Evolutionary conservation across 1,140 invertebrate genomes (phyloP).

Genomic region (Dufourea novaeangliae): DNA sequence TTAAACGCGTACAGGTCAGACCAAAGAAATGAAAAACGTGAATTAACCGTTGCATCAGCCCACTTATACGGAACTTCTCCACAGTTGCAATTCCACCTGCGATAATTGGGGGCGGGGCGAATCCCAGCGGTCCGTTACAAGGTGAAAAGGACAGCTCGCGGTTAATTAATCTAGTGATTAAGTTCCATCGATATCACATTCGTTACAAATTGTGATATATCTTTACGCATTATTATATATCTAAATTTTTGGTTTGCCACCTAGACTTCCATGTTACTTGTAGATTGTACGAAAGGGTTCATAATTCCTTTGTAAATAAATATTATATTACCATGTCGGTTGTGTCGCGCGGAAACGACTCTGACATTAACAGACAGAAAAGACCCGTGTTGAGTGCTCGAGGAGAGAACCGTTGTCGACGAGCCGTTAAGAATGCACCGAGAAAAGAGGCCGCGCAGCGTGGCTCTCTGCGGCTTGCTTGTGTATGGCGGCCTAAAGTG

Average conservation of each 20-base stretch:
- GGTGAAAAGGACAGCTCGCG: neutral
- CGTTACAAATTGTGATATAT: too few relatives aligned
- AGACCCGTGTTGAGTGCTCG: too few relatives aligned
- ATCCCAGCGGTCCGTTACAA: neutral
- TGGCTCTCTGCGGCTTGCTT: neutral
- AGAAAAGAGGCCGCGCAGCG: neutral
- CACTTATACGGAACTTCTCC: neutral
- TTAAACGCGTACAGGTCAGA: neutral
- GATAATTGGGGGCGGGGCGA: neutral
- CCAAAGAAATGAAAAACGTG: too few relatives aligned
- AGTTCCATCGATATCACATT: conserved; percentile 6
- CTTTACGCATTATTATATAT: too few relatives aligned
- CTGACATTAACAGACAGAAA: neutral
- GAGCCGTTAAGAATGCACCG: conserved; percentile 14
- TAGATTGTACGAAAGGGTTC: too few relatives aligned
- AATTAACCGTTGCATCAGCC: too few relatives aligned
- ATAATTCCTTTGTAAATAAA: too few relatives aligned
- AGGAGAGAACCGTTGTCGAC: too few relatives aligned
- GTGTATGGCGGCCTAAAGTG: conserved; percentile 55
- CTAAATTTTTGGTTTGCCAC: too few relatives aligned
- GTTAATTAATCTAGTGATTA: conserved; percentile 42
- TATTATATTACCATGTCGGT: neutral
- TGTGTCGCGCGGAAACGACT: neutral
- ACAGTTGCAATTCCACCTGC: neutral
- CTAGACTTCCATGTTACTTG: too few relatives aligned